Base-by-base conservation (phyloP, 2,797 vertebrate species). In the Limosa lapponica region DNA sequence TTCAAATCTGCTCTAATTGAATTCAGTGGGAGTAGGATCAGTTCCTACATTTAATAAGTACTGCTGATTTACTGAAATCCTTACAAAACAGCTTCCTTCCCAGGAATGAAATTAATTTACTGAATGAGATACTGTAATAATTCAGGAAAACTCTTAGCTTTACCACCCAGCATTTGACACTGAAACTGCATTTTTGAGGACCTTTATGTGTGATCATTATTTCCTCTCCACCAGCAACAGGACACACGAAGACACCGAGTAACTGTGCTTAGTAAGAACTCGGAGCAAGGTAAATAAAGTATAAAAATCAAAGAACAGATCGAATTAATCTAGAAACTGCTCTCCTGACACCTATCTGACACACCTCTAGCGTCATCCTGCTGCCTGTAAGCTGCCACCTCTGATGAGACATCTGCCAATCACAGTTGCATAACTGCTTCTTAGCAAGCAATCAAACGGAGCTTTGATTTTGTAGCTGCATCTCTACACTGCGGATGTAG, bases 1-100 rank as follows among this genome's bases (percentile, higher is more conserved):
- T 92, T 46, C 81, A 78, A 67, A 91, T 80, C 65, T 51, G 49
- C 49, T 83, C 62, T 95, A 84, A 89, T 7, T 85, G 55, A 83
- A 94, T 82, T 90, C 91, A 75, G 61, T 34, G 51, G 80, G 94
- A 92, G 82, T 55, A 92, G 83, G 62, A 91, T 79, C 84, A 57
- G 43, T n/a, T 74, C 46, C 57, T 67, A 34, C 37, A 69, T 64
- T 71, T 66, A 84, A 44, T 55, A 83, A 71, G 41, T 69, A 67
- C 25, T 89, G 46, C 72, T 34, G 51, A 95, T 82, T 67, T 9
- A 87, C 78, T 58, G 41, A 95, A 95, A 94, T 87, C 59, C 62
- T 91, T 32, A 89, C 8, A 44, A 64, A 92, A 73, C 30, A 64
- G 65, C 34, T 65, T 92, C 74, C 23, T 89, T 82, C 36, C 39